A percentile compares a stretch with the other conserved stretches of the same genome.
Conservation (phyloP, 2,113 vertebrate genomes). For the Brachyhypopomus gauderio region DNA sequence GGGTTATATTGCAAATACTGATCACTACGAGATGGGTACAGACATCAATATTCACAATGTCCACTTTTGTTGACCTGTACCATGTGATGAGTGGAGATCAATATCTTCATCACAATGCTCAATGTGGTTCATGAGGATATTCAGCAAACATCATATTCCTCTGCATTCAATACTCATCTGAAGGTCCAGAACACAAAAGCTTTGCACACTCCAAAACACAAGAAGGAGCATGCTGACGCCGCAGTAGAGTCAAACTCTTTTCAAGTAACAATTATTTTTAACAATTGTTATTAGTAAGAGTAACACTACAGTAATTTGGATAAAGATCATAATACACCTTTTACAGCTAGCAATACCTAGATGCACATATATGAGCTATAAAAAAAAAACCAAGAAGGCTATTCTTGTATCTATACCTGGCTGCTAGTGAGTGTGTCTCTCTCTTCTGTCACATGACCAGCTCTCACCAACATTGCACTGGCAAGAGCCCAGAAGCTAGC, state of each 20-base stretch:
- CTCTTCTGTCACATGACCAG: neutral
- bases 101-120: too few relatives aligned
- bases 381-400: neutral
- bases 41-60: too few relatives aligned
- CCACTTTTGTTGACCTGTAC: too few relatives aligned
- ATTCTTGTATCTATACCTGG: slow-evolving; percentile 6
- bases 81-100: too few relatives aligned
- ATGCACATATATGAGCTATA: neutral
- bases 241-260: neutral
- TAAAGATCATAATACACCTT: neutral
- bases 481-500: neutral
- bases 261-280: neutral
- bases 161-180: too few relatives aligned
- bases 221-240: neutral
- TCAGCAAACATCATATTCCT: too few relatives aligned
- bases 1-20: too few relatives aligned
- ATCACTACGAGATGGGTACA: too few relatives aligned
- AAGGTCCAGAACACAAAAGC: too few relatives aligned
- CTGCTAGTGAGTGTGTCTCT: slow-evolving; percentile 8
- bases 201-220: too few relatives aligned
- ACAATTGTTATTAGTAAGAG: neutral
- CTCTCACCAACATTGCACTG: neutral
- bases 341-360: neutral
- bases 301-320: neutral
- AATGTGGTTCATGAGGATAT: too few relatives aligned